phyloP scores from a whole-genome alignment of 2,113 vertebrate species.

The Bos taurus region ARS-UCD2.0 NC_037339.1:76523501-76524000 shows the following conservation, averaged over 20 bases:
- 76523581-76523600: background rate
- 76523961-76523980: background rate
- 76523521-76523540: background rate
- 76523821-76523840: background rate
- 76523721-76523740: background rate
- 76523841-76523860: background rate
- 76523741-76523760: background rate
- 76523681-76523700: background rate
- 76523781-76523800: too few species aligned
- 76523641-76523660: background rate
- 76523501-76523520: background rate
- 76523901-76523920: background rate
- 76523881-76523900: background rate
- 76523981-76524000: too few species aligned
- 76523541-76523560: background rate
- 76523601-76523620: background rate
- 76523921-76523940: accelerated
- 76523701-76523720: background rate
- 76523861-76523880: background rate
- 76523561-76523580: background rate
- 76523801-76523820: background rate
- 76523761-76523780: background rate
- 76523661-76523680: background rate
- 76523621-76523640: background rate
- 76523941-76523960: background rate